Percentiles rank a stretch among this genome's conserved stretches.
These are phyloP conservation scores for Lampropteryx suffumata DNA, from an alignment of 2,888 invertebrate species.

Conservation along the genomic window DNA sequence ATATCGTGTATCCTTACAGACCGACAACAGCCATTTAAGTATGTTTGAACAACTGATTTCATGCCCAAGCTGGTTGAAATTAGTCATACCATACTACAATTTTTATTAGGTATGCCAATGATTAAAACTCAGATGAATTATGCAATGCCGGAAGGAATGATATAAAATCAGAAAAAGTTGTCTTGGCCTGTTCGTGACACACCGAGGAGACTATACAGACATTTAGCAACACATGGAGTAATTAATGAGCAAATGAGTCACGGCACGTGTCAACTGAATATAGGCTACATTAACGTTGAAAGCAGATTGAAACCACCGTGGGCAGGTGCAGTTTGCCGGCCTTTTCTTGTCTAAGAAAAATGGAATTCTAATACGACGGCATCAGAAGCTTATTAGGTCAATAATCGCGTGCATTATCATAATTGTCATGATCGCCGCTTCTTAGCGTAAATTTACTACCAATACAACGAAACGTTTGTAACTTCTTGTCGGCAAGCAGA, in stretches of 20 bases:
- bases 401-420: no score
- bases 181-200: conserved; percentile 23
- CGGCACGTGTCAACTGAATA: conserved; percentile 66
- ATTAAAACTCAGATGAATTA: conserved; percentile 3
- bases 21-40: conserved; percentile 3
- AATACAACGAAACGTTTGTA: no score
- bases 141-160: conserved; percentile 2
- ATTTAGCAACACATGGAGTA: conserved; percentile 53
- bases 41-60: background rate
- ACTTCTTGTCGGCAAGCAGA: background rate
- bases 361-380: no score
- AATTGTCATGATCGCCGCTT: no score
- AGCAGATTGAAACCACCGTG: background rate
- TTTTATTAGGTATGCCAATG: conserved; percentile 2
- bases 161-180: conserved; percentile 7
- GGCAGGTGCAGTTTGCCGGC: no score
- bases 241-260: conserved; percentile 63
- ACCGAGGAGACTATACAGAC: conserved; percentile 14
- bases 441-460: no score
- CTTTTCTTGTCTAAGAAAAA: no score
- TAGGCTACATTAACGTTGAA: conserved; percentile 29
- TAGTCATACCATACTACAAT: no score
- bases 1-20: conserved; percentile 5
- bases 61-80: no score
- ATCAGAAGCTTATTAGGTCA: no score